A percentile compares a stretch with the other conserved stretches of the same genome.
phyloP scores from a whole-genome alignment of 2,797 vertebrate species.

The Yasuhikotakia modesta region DNA sequence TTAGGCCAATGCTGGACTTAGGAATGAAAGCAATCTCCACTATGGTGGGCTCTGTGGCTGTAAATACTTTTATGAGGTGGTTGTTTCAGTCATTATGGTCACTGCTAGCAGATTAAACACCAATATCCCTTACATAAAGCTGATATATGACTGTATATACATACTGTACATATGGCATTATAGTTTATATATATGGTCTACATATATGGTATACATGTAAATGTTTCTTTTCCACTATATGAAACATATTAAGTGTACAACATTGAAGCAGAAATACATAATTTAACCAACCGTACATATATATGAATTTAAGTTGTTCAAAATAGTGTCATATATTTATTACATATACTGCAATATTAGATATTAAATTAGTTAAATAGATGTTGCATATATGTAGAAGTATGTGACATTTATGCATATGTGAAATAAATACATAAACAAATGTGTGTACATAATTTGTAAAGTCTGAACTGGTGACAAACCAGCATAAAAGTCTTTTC shows the following conservation, averaged over 20 bases:
- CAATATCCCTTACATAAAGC: neutral
- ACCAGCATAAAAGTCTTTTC: too few species aligned
- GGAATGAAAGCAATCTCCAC: slow-evolving; percentile 48
- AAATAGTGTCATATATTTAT: neutral
- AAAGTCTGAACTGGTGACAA: too few species aligned
- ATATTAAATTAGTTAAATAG: neutral
- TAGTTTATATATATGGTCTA: neutral
- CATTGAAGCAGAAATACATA: neutral
- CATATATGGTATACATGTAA: neutral
- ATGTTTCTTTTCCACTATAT: neutral
- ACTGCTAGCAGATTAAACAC: slow-evolving; percentile 17
- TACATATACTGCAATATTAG: too few species aligned
- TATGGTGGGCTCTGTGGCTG: slow-evolving; percentile 58
- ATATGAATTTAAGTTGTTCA: neutral
- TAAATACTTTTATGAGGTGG: slow-evolving; percentile 35
- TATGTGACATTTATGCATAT: neutral
- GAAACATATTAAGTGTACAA: neutral
- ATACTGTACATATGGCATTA: neutral
- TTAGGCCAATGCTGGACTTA: slow-evolving; percentile 22
- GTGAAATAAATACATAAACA: too few species aligned
- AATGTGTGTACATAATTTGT: too few species aligned
- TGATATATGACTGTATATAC: neutral
- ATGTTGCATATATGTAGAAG: neutral
- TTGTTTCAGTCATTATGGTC: slow-evolving; percentile 40
- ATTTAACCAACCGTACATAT: neutral